phyloP scores from a whole-genome alignment of 2,888 invertebrate genomes.

The Sylvicola fuscatus region DNA sequence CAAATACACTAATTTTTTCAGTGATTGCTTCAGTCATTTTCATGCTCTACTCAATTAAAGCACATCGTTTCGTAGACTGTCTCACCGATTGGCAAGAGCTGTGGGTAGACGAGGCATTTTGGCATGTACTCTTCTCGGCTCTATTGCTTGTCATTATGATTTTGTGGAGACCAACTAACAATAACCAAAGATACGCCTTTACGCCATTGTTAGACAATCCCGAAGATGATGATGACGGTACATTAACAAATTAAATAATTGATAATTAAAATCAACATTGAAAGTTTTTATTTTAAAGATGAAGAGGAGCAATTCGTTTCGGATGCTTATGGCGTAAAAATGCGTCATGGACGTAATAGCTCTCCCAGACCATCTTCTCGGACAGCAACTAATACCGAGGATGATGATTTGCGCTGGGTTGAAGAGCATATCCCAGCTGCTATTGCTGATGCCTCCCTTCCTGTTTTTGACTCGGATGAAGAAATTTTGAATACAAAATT shows the following conservation, averaged over 20 bases:
- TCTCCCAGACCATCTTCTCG: constrained; percentile 21
- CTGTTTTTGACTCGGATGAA: constrained; percentile 56
- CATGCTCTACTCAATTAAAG: constrained; percentile 81
- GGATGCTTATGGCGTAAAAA: constrained; percentile 70
- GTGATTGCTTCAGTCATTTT: constrained; percentile 79
- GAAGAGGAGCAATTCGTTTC: constrained; percentile 73
- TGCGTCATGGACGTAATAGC: constrained; percentile 33
- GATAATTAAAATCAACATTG: background rate
- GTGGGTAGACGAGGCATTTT: constrained; percentile 90
- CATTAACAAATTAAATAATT: too few relatives aligned
- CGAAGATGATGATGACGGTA: constrained; percentile 53
- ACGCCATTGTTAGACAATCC: constrained; percentile 73
- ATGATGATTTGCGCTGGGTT: constrained; percentile 75
- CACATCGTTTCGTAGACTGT: constrained; percentile 54
- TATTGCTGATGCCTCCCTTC: constrained; percentile 44
- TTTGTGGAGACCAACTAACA: constrained; percentile 86
- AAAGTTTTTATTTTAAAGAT: constrained; percentile 23
- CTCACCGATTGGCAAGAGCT: constrained; percentile 74
- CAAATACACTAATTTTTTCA: constrained; percentile 80
- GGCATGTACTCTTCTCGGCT: constrained; percentile 82
- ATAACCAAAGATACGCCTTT: constrained; percentile 89
- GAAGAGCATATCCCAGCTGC: constrained; percentile 81
- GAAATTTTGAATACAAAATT: constrained; percentile 70
- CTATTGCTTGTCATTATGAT: constrained; percentile 83
- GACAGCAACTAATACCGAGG: constrained; percentile 27